Evolutionary conservation across 1,140 invertebrate species (phyloP).

Genomic region (Himalopsyche phryganea): DNA sequence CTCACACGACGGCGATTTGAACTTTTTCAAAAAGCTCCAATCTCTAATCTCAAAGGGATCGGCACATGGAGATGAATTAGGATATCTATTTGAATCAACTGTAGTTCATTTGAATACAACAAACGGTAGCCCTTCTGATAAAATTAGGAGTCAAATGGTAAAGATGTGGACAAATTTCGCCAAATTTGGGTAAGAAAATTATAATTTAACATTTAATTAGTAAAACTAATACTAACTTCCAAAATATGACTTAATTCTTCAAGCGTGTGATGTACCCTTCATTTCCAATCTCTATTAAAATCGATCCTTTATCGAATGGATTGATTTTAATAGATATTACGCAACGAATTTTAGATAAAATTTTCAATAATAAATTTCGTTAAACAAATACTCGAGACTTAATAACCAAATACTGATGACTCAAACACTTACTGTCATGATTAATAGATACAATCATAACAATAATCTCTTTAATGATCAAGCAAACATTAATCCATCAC

Average conservation of each 20-base stretch:
- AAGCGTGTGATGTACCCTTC: not conserved
- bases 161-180: conserved; percentile 55
- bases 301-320: not conserved
- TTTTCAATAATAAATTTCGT: not conserved
- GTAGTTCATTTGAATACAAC: conserved; percentile 36
- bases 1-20: conserved; percentile 45
- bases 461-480: no score
- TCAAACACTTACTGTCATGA: no score
- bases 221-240: no score
- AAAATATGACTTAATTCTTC: not conserved
- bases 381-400: no score
- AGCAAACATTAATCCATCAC: no score
- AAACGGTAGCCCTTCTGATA: conserved; percentile 37
- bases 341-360: not conserved
- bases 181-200: conserved; percentile 47
- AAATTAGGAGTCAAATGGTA: conserved; percentile 45
- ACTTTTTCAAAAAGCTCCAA: conserved; percentile 37
- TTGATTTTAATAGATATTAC: not conserved
- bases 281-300: not conserved
- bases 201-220: no score
- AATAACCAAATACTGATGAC: no score
- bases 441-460: no score
- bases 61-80: conserved; percentile 46
- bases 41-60: conserved; percentile 33
- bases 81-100: conserved; percentile 45